Evolutionary conservation across 2,888 invertebrate genomes (phyloP), one percentile per base, ranked within the genome.

Genomic region (Drosophila picticornis): DNA sequence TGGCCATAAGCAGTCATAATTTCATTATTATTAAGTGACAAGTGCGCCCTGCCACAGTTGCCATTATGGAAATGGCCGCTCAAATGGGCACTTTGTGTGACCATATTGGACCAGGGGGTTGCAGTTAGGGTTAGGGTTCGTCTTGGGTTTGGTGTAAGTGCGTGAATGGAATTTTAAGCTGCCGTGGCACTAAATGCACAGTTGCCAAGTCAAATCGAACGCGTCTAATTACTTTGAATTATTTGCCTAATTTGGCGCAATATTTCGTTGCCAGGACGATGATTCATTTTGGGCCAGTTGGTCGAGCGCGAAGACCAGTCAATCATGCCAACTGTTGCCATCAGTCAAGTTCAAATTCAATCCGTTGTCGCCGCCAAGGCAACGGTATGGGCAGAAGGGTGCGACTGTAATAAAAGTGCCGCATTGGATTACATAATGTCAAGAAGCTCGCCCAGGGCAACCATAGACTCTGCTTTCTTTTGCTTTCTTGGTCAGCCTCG

Each of bases 171-270:
- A 70, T 81, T 66, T 80, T 64, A 80, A 82, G 80, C 72, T 72
- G 69, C 65, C 57, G 64, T 68, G 50, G 61, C 72, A 46, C 25
- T 16, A 56, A 65, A 75, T 60, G 65, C 38, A 36, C 38, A 32
- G n/a, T 38, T 25, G 48, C 31, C 22, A 57, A 67, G 63, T 68
- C 72, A 74, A 75, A 76, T 71, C 61, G 51, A 70, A 64, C 50
- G 75, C 72, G 60, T 71, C 85, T 86, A 91, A 91, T 92, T 91
- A 90, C 81, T 81, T 78, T 82, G 81, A 91, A 84, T 90, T 91
- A 92, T 91, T 84, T 83, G 82, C 67, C 84, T 85, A 89, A 91
- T 90, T 91, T 91, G 80, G 61, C 56, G 80, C 80, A 83, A 83
- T 88, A 79, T 81, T 66, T 62, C 79, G 83, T 90, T 86, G 81